Evolutionary conservation across 2,797 vertebrate genomes (phyloP).

Genomic region (Peromyscus attwateri): DNA sequence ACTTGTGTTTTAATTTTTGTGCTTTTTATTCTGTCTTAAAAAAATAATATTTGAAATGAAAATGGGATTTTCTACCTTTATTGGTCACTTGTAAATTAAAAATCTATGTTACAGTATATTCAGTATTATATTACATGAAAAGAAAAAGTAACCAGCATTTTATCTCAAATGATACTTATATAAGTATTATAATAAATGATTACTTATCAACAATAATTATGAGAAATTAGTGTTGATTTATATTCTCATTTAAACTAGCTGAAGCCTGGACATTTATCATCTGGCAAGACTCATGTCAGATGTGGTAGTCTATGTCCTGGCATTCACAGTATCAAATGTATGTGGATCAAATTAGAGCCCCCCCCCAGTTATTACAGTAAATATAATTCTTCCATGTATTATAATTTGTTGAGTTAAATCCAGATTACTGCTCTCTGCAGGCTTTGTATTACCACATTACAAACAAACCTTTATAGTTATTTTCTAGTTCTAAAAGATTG

Average conservation of each 20-base stretch:
- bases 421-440: background rate
- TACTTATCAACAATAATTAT: background rate
- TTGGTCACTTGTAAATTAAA: background rate
- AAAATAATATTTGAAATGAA: background rate
- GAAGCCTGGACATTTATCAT: background rate
- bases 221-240: background rate
- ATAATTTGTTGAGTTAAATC: background rate
- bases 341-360: background rate
- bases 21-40: background rate
- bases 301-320: background rate
- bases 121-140: background rate
- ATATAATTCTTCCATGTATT: background rate
- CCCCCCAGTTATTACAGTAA: background rate
- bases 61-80: background rate
- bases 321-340: background rate
- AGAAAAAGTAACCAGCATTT: background rate
- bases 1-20: background rate
- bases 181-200: background rate
- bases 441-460: background rate
- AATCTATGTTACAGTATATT: background rate
- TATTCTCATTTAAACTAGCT: background rate
- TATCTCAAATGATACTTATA: background rate
- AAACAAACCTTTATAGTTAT: background rate
- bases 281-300: background rate
- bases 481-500: background rate